Evolutionary conservation across 2,797 vertebrate genomes (phyloP).

Genomic region (Rhinoraja longicauda): DNA sequence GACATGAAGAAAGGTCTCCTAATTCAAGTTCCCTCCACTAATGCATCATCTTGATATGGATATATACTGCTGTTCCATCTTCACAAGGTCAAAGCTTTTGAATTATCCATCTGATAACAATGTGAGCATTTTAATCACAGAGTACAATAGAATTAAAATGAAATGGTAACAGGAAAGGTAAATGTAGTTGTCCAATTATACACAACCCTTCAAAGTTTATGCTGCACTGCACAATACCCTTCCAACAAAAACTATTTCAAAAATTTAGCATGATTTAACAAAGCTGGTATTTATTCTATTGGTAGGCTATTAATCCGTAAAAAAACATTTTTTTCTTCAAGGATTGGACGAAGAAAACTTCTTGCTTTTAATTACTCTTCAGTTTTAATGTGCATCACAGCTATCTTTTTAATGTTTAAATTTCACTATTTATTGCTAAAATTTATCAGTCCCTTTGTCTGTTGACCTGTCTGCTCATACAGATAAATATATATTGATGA

Average conservation of each 20-base stretch:
- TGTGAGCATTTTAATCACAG: too few relatives aligned
- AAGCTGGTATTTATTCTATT: slow-evolving; percentile 75
- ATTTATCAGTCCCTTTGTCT: background rate
- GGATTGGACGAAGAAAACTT: background rate
- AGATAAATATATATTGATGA: slow-evolving; percentile 16
- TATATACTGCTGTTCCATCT: too few relatives aligned
- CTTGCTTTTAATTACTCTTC: background rate
- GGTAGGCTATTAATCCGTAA: slow-evolving; percentile 74
- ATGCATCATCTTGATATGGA: too few relatives aligned
- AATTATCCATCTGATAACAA: too few relatives aligned
- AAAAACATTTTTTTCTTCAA: slow-evolving; percentile 45
- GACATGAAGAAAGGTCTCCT: too few relatives aligned
- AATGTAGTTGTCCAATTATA: background rate
- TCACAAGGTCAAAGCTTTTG: too few relatives aligned
- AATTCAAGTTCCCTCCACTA: too few relatives aligned
- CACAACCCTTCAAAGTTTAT: slow-evolving; percentile 3
- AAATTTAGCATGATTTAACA: slow-evolving; percentile 72
- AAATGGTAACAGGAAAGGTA: background rate
- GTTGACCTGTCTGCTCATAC: background rate
- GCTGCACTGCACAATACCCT: background rate
- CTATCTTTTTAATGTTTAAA: slow-evolving; percentile 15
- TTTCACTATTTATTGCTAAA: slow-evolving; percentile 5
- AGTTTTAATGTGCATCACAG: background rate
- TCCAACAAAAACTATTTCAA: slow-evolving; percentile 48
- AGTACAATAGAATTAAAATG: background rate